These are phyloP conservation scores for Rhynchonycteris naso DNA, from an alignment of 2,797 vertebrate species.

Conservation along the genomic window DNA sequence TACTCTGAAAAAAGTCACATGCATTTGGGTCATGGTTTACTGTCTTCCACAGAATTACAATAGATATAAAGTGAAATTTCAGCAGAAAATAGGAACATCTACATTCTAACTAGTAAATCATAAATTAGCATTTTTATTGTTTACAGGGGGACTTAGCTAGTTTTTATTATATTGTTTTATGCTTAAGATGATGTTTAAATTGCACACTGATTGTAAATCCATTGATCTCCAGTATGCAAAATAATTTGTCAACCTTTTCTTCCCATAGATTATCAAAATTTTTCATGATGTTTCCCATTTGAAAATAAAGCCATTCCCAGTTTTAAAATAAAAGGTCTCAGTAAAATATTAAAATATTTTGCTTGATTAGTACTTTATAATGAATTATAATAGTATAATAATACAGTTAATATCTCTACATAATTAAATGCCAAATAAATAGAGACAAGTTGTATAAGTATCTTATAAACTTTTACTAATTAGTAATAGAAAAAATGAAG, in stretches of 20 bases:
- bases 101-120: slow-evolving; percentile 55
- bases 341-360: slow-evolving; percentile 38
- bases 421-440: slow-evolving; percentile 44
- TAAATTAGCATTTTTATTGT: not conserved
- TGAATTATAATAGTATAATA: slow-evolving; percentile 27
- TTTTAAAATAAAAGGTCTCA: slow-evolving; percentile 52
- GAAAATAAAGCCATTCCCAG: slow-evolving; percentile 58
- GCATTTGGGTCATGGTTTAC: not conserved
- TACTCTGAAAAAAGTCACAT: slow-evolving; percentile 45
- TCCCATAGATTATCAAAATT: slow-evolving; percentile 56
- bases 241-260: slow-evolving; percentile 65
- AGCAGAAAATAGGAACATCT: slow-evolving; percentile 42
- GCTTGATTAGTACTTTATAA: slow-evolving; percentile 21
- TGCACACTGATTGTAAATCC: slow-evolving; percentile 67
- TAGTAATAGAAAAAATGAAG: not conserved
- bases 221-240: slow-evolving; percentile 71
- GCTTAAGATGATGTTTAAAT: slow-evolving; percentile 65
- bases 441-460: not conserved
- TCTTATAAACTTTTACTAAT: not conserved
- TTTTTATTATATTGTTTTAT: slow-evolving; percentile 55
- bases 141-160: slow-evolving; percentile 60
- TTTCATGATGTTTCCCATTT: slow-evolving; percentile 50
- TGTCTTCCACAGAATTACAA: slow-evolving; percentile 34
- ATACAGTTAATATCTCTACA: not conserved
- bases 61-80: slow-evolving; percentile 61